Evolutionary conservation across 2,888 invertebrate species (phyloP).

Genomic region (Trichopoda pennipes): DNA sequence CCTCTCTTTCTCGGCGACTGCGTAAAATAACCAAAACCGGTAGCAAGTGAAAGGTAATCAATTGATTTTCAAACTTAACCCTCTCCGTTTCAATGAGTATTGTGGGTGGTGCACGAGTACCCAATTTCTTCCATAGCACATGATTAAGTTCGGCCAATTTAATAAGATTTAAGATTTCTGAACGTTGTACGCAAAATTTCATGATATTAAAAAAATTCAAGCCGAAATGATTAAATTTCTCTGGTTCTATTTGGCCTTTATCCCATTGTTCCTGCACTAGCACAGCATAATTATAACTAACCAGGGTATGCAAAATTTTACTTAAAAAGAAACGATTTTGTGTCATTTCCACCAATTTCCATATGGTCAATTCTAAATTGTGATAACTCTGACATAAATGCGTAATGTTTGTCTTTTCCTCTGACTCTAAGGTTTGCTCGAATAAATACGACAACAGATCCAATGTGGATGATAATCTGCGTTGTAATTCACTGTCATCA

Average conservation of each 20-base stretch:
- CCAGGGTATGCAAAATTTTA: constrained; percentile 75
- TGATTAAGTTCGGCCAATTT: constrained; percentile 80
- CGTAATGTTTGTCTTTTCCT: constrained; percentile 78
- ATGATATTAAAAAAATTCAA: constrained; percentile 79
- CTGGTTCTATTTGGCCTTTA: constrained; percentile 71
- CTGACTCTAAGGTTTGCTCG: constrained; percentile 82
- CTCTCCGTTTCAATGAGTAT: constrained; percentile 78
- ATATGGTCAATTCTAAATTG: constrained; percentile 76
- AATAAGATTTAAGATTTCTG: constrained; percentile 76
- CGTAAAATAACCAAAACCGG: constrained; percentile 83
- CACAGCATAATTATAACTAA: constrained; percentile 76
- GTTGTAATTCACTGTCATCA: constrained; percentile 82
- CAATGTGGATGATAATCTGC: constrained; percentile 83
- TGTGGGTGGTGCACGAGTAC: constrained; percentile 76
- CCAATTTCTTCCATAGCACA: constrained; percentile 80
- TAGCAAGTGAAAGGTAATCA: constrained; percentile 84
- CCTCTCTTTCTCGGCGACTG: constrained; percentile 69
- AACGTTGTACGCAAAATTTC: constrained; percentile 78
- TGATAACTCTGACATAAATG: constrained; percentile 77
- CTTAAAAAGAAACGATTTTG: constrained; percentile 77
- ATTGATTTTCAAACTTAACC: constrained; percentile 83
- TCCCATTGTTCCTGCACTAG: constrained; percentile 77
- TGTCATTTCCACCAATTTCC: constrained; percentile 79
- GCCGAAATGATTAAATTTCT: constrained; percentile 77
- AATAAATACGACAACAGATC: constrained; percentile 83